phyloP scores from a whole-genome alignment of 2,888 invertebrate species.

The Scaptomyza parva region DNA sequence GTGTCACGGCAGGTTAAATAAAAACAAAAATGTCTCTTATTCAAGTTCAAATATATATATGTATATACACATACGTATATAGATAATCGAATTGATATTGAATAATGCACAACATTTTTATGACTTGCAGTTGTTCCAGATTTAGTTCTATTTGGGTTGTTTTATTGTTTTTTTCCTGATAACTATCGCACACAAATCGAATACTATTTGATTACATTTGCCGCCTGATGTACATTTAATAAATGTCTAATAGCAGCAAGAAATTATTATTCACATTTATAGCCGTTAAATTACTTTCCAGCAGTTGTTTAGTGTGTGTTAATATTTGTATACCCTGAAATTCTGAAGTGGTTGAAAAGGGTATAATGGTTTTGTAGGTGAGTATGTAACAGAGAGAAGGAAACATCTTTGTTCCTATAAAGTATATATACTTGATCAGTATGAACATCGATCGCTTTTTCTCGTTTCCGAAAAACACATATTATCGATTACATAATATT shows the following conservation, averaged over 20 bases:
- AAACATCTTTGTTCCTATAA: no score
- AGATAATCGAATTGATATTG: slow-evolving; percentile 34
- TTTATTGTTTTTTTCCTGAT: slow-evolving; percentile 4
- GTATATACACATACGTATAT: neutral
- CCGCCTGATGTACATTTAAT: slow-evolving; percentile 12
- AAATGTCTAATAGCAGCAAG: slow-evolving; percentile 6
- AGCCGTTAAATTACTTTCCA: neutral
- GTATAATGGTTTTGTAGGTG: no score
- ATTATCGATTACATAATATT: no score
- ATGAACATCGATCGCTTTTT: no score
- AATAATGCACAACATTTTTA: slow-evolving; percentile 6
- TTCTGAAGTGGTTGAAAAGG: no score
- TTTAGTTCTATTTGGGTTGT: slow-evolving; percentile 4
- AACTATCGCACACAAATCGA: neutral
- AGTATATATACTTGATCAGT: no score
- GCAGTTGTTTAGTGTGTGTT: no score
- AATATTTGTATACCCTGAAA: no score
- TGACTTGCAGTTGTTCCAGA: slow-evolving; percentile 41
- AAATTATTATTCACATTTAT: slow-evolving; percentile 3
- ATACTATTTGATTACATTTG: slow-evolving; percentile 18
- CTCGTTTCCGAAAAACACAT: no score
- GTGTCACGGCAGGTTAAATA: slow-evolving; percentile 24
- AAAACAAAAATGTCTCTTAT: slow-evolving; percentile 14
- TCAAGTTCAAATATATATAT: slow-evolving; percentile 11
- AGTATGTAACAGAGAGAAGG: no score